These are phyloP conservation scores for Drosophila nebulosa DNA, from an alignment of 1,140 invertebrate genomes.

Conservation along the genomic window DNA sequence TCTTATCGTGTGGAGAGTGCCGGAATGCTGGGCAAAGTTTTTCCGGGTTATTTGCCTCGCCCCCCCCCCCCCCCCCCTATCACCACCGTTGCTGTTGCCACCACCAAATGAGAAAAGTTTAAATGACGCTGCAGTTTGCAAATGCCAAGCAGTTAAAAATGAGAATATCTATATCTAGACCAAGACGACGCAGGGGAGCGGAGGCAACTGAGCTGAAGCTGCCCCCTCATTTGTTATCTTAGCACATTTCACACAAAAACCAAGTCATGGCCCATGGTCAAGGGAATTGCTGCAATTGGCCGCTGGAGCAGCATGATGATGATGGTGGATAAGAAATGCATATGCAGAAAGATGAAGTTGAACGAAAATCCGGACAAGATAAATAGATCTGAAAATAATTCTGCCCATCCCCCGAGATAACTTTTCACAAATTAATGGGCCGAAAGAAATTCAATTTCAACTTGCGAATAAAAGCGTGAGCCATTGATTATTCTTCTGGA, in stretches of 20 bases:
- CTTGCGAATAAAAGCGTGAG: not conserved
- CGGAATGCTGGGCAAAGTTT: constrained; percentile 61
- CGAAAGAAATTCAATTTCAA: not conserved
- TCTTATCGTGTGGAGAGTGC: constrained; percentile 41
- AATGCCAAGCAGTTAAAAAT: constrained; percentile 78
- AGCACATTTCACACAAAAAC: not conserved
- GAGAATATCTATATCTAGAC: constrained; percentile 56
- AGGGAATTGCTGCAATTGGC: constrained; percentile 38
- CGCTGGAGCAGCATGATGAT: constrained; percentile 4
- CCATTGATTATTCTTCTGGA: not conserved
- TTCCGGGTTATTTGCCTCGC: constrained; percentile 15
- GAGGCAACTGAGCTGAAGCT: constrained; percentile 4
- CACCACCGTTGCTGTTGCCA: constrained; percentile 43
- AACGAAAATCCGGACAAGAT: not conserved
- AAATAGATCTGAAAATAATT: not conserved
- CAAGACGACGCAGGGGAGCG: constrained; percentile 7
- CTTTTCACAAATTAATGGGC: not conserved
- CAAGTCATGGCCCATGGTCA: constrained; percentile 48
- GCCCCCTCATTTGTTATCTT: constrained; percentile 68
- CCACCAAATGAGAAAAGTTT: constrained; percentile 78
- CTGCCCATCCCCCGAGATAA: not conserved
- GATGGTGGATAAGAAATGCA: not conserved
- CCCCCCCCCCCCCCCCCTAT: not conserved
- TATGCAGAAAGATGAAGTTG: not conserved
- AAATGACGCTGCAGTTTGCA: constrained; percentile 78